phyloP scores from a whole-genome alignment of 2,797 vertebrate species.

The Ceyx erithaca region DNA sequence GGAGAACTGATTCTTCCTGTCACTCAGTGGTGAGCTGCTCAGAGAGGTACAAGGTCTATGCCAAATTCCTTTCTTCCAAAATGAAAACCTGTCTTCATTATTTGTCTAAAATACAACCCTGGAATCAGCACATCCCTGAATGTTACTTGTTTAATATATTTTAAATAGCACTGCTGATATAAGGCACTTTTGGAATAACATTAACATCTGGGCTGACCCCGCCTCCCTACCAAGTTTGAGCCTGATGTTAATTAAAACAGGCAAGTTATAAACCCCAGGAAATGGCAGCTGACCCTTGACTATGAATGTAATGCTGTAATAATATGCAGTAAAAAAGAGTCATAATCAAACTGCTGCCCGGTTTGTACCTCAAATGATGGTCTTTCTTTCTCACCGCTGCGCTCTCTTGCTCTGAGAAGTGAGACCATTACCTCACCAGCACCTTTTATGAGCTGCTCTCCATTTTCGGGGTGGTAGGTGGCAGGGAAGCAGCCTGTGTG shows the following conservation, averaged over 20 bases:
- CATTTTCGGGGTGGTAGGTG: background rate
- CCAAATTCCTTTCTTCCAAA: background rate
- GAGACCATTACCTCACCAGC: conserved; percentile 6
- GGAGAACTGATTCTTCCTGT: background rate
- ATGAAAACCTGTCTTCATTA: conserved; percentile 15
- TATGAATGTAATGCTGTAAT: conserved; percentile 83
- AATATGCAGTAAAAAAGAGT: conserved; percentile 81
- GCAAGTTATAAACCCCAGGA: conserved; percentile 86
- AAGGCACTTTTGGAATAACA: conserved; percentile 81
- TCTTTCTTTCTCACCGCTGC: conserved; percentile 64
- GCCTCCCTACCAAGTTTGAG: conserved; percentile 79
- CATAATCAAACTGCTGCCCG: conserved; percentile 71
- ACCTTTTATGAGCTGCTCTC: background rate
- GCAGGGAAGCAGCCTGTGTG: background rate
- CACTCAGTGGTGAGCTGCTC: background rate
- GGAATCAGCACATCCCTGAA: conserved; percentile 61
- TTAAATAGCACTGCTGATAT: conserved; percentile 70
- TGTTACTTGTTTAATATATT: conserved; percentile 44
- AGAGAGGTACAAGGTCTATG: background rate
- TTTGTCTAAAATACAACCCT: conserved; percentile 48
- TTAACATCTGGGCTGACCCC: conserved; percentile 82
- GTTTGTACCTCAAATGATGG: conserved; percentile 70
- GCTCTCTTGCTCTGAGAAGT: background rate
- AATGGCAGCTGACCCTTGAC: conserved; percentile 85
- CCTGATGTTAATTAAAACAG: conserved; percentile 86